A percentile compares a stretch with the other conserved stretches of the same genome.
Evolutionary conservation across 2,113 vertebrate genomes (phyloP).

Genomic region (Electrona antarctica): DNA sequence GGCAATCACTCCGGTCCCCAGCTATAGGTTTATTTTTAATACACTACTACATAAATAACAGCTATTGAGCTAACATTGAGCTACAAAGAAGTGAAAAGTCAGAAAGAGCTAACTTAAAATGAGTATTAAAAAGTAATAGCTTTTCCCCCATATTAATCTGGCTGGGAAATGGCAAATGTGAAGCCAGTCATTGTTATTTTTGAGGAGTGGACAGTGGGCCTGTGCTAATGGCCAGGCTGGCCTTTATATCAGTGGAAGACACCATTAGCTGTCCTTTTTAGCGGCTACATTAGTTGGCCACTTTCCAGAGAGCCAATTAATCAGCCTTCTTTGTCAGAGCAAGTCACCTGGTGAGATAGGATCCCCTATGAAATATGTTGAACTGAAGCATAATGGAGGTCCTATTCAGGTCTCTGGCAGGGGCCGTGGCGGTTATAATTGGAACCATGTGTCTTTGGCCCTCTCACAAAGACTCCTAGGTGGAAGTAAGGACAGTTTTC

Average conservation of each 20-base stretch:
- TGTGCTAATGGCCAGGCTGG: slow-evolving; percentile 38
- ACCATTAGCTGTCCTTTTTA: slow-evolving; percentile 69
- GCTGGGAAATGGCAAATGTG: slow-evolving; percentile 33
- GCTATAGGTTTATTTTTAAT: too few relatives aligned
- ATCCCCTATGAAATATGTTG: slow-evolving; percentile 67
- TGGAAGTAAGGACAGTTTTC: slow-evolving; percentile 45
- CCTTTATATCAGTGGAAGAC: slow-evolving; percentile 57
- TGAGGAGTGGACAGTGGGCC: slow-evolving; percentile 61
- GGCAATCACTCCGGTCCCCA: too few relatives aligned
- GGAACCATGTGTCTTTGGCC: slow-evolving; percentile 48
- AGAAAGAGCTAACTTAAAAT: slow-evolving; percentile 20
- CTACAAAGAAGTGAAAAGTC: neutral
- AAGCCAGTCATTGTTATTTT: slow-evolving; percentile 56
- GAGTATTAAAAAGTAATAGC: slow-evolving; percentile 28
- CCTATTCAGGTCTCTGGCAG: slow-evolving; percentile 68
- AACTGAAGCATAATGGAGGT: slow-evolving; percentile 64
- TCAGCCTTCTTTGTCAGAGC: slow-evolving; percentile 63
- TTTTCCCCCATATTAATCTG: slow-evolving; percentile 46
- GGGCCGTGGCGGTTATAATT: slow-evolving; percentile 55
- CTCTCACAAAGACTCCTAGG: slow-evolving; percentile 41
- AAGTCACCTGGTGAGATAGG: slow-evolving; percentile 70
- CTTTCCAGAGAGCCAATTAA: slow-evolving; percentile 73
- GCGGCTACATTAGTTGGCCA: slow-evolving; percentile 56
- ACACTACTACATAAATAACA: too few relatives aligned
- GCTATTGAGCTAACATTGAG: too few relatives aligned